Base-by-base conservation (phyloP, 2,113 vertebrate species). In the Pao palembangensis region DNA sequence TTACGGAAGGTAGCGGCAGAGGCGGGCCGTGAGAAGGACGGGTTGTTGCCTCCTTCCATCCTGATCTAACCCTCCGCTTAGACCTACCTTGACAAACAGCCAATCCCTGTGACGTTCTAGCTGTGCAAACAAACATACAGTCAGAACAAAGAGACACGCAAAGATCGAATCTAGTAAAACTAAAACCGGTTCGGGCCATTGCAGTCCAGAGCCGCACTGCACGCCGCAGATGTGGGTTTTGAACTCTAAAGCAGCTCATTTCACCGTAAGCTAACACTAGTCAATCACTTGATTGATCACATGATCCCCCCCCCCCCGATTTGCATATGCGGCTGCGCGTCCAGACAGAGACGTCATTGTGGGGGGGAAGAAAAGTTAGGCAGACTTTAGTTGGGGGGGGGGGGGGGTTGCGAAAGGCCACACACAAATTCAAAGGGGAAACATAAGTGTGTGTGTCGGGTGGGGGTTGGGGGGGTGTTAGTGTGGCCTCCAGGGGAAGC, bases 281-380 rank as follows among this genome's bases (percentile, higher is more conserved):
- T 31, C 28, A 5, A 6, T 31, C 28, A 6, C 8, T 6, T 31
- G 28, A 31, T 31, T 5, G 28, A 31, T 31, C 28, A 31, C 28
- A 31, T 31, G 28, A 23, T 23, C 21, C 28, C 28, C 28, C 28
- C 28, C 28, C 28, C 28, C 28, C 28, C 1, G 5, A 64, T 52
- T 41, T 42, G 55, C 25, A 47, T 55, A 61, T 59, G 55, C 70
- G 63, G 43, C 47, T 23, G 62, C 38, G 28, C 20, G 3, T 52
- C 23, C 51, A 69, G 63, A 86, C 68, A 86, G 82, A 78, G 78
- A 58, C 68, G 73, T 58, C 76, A 78, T 80, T 84, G 79, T 83
- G 64, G 64, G 58, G 55, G 28, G 60, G 73, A 21, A 48, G 68
- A 67, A 68, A 59, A 42, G 62, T 49, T 58, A 75, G 52, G 61